Conservation (phyloP, 2,888 invertebrate species). For the Trypoxylon attenuatum region DNA sequence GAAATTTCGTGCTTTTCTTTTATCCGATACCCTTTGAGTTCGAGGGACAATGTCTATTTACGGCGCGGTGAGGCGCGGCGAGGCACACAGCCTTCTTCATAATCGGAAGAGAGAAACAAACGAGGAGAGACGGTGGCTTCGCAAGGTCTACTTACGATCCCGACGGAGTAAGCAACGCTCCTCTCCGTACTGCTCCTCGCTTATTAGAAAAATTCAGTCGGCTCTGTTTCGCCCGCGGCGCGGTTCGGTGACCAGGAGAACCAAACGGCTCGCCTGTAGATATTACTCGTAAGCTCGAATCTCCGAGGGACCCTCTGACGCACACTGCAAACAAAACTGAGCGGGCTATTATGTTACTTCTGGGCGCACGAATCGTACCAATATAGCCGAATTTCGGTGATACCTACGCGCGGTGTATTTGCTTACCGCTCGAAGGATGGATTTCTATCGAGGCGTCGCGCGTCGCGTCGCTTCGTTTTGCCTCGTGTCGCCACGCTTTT, state of each 20-base stretch:
- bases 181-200: too few relatives aligned
- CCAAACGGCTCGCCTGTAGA: neutral
- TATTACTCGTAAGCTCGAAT: constrained; percentile 49
- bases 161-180: neutral
- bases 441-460: neutral
- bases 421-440: neutral
- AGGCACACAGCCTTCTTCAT: neutral
- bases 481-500: too few relatives aligned
- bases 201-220: neutral
- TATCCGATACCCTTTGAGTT: neutral
- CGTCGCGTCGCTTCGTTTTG: too few relatives aligned
- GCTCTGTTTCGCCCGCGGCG: neutral
- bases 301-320: constrained; percentile 60
- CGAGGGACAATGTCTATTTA: neutral
- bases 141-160: neutral
- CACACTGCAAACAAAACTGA: constrained; percentile 59
- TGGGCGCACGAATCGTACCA: constrained; percentile 50
- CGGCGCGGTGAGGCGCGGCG: neutral
- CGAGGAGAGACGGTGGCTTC: too few relatives aligned
- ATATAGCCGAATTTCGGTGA: constrained; percentile 21
- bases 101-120: too few relatives aligned
- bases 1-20: neutral
- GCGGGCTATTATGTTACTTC: constrained; percentile 54
- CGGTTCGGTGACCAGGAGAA: neutral
- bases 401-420: neutral